phyloP scores from a whole-genome alignment of 2,888 invertebrate species.

The Perithous albicinctus region DNA sequence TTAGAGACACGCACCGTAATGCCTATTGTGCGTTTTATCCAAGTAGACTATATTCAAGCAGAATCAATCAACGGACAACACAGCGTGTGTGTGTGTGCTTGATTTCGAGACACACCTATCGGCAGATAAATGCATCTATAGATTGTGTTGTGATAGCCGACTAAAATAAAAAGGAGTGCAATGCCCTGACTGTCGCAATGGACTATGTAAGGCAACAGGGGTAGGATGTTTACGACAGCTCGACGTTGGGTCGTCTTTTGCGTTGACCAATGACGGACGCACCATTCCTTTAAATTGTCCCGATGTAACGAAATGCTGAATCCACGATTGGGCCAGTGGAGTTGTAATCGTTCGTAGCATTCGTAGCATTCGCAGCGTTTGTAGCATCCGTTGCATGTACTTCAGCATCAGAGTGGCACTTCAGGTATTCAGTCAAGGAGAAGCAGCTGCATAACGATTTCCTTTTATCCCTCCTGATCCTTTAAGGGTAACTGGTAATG shows the following conservation, averaged over 20 bases:
- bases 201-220: not conserved
- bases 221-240: not conserved
- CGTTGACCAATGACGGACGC: no score
- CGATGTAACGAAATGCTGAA: no score
- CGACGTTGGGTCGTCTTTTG: no score
- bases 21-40: not conserved
- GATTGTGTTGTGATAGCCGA: not conserved
- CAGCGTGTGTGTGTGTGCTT: conserved; percentile 13
- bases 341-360: no score
- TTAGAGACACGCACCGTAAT: conserved; percentile 24
- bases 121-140: not conserved
- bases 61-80: not conserved
- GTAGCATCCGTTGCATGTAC: no score
- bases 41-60: not conserved
- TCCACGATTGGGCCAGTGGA: no score
- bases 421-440: not conserved
- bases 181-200: conserved; percentile 4
- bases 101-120: conserved; percentile 25
- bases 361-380: no score
- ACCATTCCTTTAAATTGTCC: no score
- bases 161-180: conserved; percentile 6
- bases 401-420: no score
- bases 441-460: not conserved
- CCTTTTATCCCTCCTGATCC: not conserved
- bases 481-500: not conserved